These are phyloP conservation scores for Aradophagus sp. DNA, from an alignment of 1,140 invertebrate species.

Conservation along the genomic window DNA sequence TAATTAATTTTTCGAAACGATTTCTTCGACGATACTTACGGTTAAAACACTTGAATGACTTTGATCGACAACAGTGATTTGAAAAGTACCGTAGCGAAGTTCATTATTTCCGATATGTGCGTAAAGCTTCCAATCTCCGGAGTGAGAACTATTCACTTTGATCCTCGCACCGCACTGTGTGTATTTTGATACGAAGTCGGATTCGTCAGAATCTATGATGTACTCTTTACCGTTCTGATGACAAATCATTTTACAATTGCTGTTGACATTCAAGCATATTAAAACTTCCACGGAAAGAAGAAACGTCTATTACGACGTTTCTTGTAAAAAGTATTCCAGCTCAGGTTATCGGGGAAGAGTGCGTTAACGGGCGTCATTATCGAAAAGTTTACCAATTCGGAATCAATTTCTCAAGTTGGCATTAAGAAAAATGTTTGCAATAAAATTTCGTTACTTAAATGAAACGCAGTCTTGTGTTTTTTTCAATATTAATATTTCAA, in stretches of 20 bases:
- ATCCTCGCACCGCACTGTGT: conserved; percentile 49
- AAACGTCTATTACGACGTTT: no score
- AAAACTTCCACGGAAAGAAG: no score
- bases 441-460: no score
- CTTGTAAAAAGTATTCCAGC: no score
- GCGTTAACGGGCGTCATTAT: no score
- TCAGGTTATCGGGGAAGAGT: no score
- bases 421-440: no score
- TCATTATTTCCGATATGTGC: conserved; percentile 29
- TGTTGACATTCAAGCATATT: not conserved
- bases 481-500: no score
- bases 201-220: conserved; percentile 3
- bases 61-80: conserved; percentile 16
- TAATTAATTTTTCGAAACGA: no score
- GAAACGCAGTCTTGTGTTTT: no score
- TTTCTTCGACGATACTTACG: conserved; percentile 5
- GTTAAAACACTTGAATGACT: not conserved
- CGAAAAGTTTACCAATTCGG: no score
- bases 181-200: conserved; percentile 25
- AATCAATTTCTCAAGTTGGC: no score
- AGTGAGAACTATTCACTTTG: conserved; percentile 14
- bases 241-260: conserved; percentile 2
- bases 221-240: conserved; percentile 13
- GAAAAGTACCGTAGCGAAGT: conserved; percentile 16
- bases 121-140: conserved; percentile 36